Conservation (phyloP, 92 coral and sea anemone genomes). For the Umimayanthus chanpuru region DNA sequence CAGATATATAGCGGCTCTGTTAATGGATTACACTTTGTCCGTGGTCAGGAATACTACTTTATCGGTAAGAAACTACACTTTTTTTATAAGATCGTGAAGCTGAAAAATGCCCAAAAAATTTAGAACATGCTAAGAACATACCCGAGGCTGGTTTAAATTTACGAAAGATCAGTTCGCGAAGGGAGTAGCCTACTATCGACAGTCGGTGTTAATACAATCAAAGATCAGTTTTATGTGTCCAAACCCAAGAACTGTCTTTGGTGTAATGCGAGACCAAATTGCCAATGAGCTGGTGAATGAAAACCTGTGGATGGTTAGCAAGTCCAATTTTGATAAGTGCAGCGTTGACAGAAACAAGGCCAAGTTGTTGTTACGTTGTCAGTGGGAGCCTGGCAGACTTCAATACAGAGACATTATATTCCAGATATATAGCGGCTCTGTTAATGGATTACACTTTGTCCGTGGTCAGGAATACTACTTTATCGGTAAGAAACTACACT, state of each 20-base stretch:
- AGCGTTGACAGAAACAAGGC: neutral
- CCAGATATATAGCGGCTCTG: neutral
- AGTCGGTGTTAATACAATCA: neutral
- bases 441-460: neutral
- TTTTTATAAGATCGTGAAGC: too few relatives aligned
- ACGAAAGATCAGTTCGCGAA: neutral
- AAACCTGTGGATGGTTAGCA: neutral
- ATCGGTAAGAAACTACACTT: neutral
- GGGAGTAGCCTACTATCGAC: neutral
- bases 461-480: constrained; percentile 4
- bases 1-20: neutral
- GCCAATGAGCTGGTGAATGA: neutral
- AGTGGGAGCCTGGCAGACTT: neutral
- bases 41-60: constrained; percentile 8
- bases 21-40: neutral
- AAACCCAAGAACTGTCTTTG: neutral
- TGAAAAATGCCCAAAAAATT: too few relatives aligned
- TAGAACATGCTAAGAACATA: too few relatives aligned
- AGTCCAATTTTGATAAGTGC: too few relatives aligned
- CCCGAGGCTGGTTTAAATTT: neutral
- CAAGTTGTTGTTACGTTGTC: neutral
- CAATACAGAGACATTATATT: neutral
- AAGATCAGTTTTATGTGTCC: neutral
- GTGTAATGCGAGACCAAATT: neutral
- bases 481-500: neutral